These are phyloP conservation scores for Percopsis omiscomaycus DNA, from an alignment of 2,797 vertebrate genomes.

Conservation along the genomic window DNA sequence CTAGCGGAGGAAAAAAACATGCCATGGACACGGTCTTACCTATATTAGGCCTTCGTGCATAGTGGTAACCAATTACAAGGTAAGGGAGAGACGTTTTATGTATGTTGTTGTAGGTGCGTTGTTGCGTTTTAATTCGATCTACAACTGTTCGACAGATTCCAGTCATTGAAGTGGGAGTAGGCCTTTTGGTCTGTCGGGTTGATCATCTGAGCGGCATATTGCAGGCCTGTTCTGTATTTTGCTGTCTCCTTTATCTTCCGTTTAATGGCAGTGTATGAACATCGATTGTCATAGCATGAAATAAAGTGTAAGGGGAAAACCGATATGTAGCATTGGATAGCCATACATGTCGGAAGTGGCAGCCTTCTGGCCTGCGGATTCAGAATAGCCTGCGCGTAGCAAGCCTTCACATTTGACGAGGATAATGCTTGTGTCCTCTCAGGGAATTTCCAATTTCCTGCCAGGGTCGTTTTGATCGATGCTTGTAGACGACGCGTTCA, in stretches of 20 bases:
- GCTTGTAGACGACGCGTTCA: constrained; percentile 22
- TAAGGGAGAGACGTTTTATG: constrained; percentile 61
- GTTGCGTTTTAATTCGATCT: constrained; percentile 14
- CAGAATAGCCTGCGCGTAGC: background rate
- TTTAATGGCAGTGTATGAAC: background rate
- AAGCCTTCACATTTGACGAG: constrained; percentile 47
- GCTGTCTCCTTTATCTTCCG: background rate
- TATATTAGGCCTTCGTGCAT: constrained; percentile 56
- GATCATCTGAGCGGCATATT: constrained; percentile 17
- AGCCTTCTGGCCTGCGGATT: constrained; percentile 51
- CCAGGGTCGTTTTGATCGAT: constrained; percentile 31
- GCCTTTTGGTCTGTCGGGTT: constrained; percentile 44
- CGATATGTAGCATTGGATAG: constrained; percentile 5
- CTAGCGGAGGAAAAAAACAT: constrained; percentile 41
- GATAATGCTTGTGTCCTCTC: constrained; percentile 18
- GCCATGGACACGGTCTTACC: constrained; percentile 75
- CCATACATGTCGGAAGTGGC: constrained; percentile 41
- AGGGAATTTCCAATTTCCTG: constrained; percentile 10
- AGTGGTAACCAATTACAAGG: constrained; percentile 68
- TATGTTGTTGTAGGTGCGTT: background rate
- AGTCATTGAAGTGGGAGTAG: constrained; percentile 42
- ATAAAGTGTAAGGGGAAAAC: accelerated
- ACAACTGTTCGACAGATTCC: constrained; percentile 1
- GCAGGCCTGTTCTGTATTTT: background rate
- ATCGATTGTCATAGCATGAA: accelerated